Percentiles rank a stretch among this genome's conserved stretches.
Evolutionary conservation across 2,888 invertebrate genomes (phyloP).

Genomic region (Danaus chrysippus): DNA sequence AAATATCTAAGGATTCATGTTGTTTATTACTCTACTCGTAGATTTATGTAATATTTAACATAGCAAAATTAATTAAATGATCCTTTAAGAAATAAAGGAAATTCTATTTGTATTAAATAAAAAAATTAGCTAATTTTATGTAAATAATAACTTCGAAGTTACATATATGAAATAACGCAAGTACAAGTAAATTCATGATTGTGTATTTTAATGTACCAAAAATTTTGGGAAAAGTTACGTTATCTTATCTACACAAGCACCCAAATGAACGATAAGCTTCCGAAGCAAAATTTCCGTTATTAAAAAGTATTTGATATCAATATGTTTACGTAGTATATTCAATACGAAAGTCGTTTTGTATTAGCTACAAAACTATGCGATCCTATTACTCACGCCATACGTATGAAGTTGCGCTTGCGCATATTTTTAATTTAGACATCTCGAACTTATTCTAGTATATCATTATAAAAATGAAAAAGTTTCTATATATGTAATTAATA

Average conservation of each 20-base stretch:
- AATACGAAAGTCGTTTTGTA: slow-evolving; percentile 31
- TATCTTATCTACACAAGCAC: slow-evolving; percentile 10
- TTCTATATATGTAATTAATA: background rate
- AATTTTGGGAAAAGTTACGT: no score
- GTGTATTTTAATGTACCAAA: no score
- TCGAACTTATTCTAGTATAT: background rate
- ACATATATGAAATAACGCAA: no score
- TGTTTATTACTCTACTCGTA: background rate
- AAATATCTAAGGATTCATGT: background rate
- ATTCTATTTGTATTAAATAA: no score
- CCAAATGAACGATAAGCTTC: slow-evolving; percentile 3
- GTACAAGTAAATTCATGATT: no score
- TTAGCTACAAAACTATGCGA: slow-evolving; percentile 37
- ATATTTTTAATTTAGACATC: slow-evolving; percentile 13
- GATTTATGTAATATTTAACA: background rate
- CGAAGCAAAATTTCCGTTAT: background rate
- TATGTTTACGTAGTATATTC: slow-evolving; percentile 7
- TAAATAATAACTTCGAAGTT: no score
- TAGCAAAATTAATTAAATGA: no score
- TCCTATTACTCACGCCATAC: slow-evolving; percentile 36
- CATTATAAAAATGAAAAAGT: slow-evolving; percentile 1
- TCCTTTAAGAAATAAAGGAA: no score
- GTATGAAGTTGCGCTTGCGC: slow-evolving; percentile 27
- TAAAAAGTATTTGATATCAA: background rate
- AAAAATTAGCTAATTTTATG: no score